phyloP scores from a whole-genome alignment of 1,140 invertebrate genomes.

The Calycopis cecrops region DNA sequence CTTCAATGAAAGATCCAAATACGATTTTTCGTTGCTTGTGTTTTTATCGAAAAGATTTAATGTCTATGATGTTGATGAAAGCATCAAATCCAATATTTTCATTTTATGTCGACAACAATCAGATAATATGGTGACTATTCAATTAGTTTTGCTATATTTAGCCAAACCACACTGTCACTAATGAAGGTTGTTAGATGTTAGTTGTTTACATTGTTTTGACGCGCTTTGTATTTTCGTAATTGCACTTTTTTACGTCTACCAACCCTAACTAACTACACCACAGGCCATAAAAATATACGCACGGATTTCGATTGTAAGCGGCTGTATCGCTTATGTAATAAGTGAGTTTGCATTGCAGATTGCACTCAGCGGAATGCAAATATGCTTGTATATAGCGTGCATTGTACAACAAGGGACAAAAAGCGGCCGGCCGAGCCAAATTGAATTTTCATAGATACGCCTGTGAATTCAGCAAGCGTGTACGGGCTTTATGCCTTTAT shows the following conservation, averaged over 20 bases:
- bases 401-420: conserved; percentile 44
- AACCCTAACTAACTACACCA: neutral
- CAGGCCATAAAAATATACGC: conserved; percentile 25
- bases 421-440: conserved; percentile 45
- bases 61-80: too few relatives aligned
- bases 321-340: conserved; percentile 50
- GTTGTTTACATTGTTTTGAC: conserved; percentile 1
- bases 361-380: conserved; percentile 48
- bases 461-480: conserved; percentile 20
- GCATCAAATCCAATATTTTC: too few relatives aligned
- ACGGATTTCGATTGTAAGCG: conserved; percentile 33
- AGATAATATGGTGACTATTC: too few relatives aligned
- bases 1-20: too few relatives aligned
- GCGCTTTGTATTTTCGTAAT: conserved; percentile 8
- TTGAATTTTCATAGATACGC: conserved; percentile 51
- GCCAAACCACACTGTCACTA: neutral
- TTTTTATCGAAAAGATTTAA: too few relatives aligned
- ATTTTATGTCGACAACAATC: too few relatives aligned
- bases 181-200: conserved; percentile 9
- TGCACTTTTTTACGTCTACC: conserved; percentile 7
- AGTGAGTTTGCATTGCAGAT: conserved; percentile 65
- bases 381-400: conserved; percentile 36
- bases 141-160: neutral
- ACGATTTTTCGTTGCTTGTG: too few relatives aligned
- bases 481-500: conserved; percentile 28